A percentile compares a stretch with the other conserved stretches of the same genome.
Evolutionary conservation across 2,113 vertebrate species (phyloP).

Genomic region (Ctenodactylus gundi): DNA sequence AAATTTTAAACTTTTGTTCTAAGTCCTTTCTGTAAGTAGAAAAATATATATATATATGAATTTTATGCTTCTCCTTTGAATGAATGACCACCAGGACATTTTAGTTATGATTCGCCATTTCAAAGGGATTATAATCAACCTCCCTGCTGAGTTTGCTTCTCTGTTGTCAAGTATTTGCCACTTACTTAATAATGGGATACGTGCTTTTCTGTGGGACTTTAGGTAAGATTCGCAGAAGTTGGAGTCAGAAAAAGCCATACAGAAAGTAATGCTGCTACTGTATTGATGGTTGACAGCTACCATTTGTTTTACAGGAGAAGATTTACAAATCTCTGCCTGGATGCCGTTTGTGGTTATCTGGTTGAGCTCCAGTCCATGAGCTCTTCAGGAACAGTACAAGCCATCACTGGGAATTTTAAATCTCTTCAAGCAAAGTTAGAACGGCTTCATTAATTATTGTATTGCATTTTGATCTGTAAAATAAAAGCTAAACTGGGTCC

Average conservation of each 20-base stretch:
- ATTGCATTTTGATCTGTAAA: slow-evolving; percentile 63
- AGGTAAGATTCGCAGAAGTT: not conserved
- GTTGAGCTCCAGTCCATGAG: slow-evolving; percentile 97
- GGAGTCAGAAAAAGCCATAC: not conserved
- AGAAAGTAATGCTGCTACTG: not conserved
- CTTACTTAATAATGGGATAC: not conserved
- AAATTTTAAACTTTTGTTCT: not conserved
- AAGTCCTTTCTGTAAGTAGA: not conserved
- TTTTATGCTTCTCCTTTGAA: not conserved
- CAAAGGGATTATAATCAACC: not conserved
- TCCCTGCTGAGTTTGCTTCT: not conserved
- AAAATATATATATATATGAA: no score
- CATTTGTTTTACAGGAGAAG: slow-evolving; percentile 85
- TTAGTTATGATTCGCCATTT: not conserved
- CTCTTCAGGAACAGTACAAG: slow-evolving; percentile 89
- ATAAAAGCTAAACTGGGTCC: slow-evolving; percentile 56
- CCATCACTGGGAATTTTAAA: slow-evolving; percentile 94
- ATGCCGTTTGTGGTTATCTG: slow-evolving; percentile 95
- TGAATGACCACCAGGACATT: not conserved
- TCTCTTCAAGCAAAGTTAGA: slow-evolving; percentile 96
- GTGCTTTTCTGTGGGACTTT: not conserved
- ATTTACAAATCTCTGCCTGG: slow-evolving; percentile 95
- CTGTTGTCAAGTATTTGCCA: not conserved
- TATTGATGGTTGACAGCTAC: not conserved
- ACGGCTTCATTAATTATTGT: slow-evolving; percentile 88